These are phyloP conservation scores for Ruditapes philippinarum DNA, from an alignment of 1,140 invertebrate genomes.

Conservation along the genomic window DNA sequence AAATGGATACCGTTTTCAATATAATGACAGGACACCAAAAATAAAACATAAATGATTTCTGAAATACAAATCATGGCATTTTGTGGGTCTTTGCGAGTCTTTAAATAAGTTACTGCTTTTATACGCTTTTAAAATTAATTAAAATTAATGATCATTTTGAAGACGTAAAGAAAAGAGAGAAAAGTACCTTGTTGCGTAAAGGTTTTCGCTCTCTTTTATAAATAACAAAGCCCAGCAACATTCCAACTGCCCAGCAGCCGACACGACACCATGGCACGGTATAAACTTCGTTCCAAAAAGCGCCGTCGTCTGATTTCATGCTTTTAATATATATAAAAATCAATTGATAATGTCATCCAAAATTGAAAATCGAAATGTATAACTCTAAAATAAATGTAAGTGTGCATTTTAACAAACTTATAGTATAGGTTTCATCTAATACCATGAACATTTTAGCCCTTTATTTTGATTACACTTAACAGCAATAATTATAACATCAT, in stretches of 20 bases:
- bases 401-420: not conserved
- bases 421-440: not conserved
- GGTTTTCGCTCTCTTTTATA: slow-evolving; percentile 74
- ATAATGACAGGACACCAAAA: no score
- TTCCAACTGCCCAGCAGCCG: slow-evolving; percentile 88
- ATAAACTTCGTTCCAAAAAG: slow-evolving; percentile 91
- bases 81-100: no score
- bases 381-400: not conserved
- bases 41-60: no score
- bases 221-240: slow-evolving; percentile 86
- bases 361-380: not conserved
- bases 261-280: slow-evolving; percentile 90
- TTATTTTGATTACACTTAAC: no score
- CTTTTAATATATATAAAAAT: no score
- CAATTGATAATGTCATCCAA: not conserved
- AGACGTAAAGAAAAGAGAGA: no score
- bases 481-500: no score
- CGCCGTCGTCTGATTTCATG: slow-evolving; percentile 71
- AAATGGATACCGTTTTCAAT: no score
- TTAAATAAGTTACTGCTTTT: no score
- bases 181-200: slow-evolving; percentile 69
- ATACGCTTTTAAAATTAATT: no score
- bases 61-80: no score
- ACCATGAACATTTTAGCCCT: not conserved
- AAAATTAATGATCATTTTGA: no score